Evolutionary conservation across 1,140 invertebrate species (phyloP), one percentile per base, ranked within the genome.

Genomic region (Drosophila seguyi): DNA sequence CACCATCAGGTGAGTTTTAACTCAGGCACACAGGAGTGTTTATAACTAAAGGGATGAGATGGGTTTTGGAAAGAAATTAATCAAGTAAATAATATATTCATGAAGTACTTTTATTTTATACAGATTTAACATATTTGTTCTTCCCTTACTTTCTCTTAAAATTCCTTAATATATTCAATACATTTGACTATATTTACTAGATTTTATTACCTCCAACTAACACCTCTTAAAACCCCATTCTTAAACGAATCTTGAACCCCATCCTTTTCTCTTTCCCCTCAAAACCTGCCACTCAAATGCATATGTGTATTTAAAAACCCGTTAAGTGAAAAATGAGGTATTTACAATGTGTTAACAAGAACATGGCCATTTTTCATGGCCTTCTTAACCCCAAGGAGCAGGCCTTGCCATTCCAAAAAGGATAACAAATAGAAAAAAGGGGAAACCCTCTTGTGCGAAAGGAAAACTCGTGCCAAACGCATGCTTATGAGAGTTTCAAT

Each of bases 281-380:
- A 10, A 66, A 65, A 36, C 18, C 45, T 18, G 27, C 22, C 38
- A 22, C 62, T 41, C 62, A 41, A 38, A 25, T 27, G 67, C 47
- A 83, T 74, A 87, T 60, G 60, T 73, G 84, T 88, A 88, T 79
- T 88, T 88, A 90, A 90, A 90, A 88, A 69, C 77, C 86, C 78
- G 86, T 91, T 91, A 91, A 91, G 90, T 91, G 90, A 90, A 90
- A 91, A 91, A 91, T 75, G 85, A 91, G 90, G 90, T 91, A 91
- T 91, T 91, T 91, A 91, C 90, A 91, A 91, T 86, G 90, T 91
- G 90, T 91, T 91, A 91, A 91, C 90, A 90, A 91, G 81, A 81
- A 81, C 90, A 83, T 74, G 63, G 80, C 77, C 85, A 88, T 91
- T 90, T 90, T 86, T 90, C 87, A 80, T 77, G 73, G 60, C 73